A percentile compares a stretch with the other conserved stretches of the same genome.
Evolutionary conservation across 2,888 invertebrate species (phyloP).

Genomic region (Eumacrocentrus americanus): DNA sequence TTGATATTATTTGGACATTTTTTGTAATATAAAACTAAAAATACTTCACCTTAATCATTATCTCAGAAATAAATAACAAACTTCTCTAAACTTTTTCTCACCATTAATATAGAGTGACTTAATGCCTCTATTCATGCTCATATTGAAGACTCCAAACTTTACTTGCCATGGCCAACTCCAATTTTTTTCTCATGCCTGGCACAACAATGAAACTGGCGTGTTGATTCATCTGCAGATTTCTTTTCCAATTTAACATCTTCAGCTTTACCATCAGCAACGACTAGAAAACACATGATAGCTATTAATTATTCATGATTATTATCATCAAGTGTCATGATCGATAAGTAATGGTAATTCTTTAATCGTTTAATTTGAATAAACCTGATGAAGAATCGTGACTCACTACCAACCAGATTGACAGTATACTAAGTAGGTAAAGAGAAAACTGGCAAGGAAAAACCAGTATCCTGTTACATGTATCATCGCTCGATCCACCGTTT

Average conservation of each 20-base stretch:
- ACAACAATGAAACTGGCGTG: conserved; percentile 48
- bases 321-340: too few species aligned
- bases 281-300: conserved; percentile 15
- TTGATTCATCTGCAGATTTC: conserved; percentile 29
- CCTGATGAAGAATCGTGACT: conserved; percentile 7
- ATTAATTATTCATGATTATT: too few species aligned
- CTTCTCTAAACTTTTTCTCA: too few species aligned
- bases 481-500: conserved; percentile 6
- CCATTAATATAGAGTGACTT: too few species aligned
- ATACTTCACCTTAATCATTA: too few species aligned
- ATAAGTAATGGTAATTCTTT: too few species aligned
- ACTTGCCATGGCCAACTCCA: conserved; percentile 56
- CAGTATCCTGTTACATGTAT: conserved; percentile 12
- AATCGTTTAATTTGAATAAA: too few species aligned
- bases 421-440: conserved; percentile 7
- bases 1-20: too few species aligned
- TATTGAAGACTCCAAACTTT: too few species aligned
- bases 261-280: conserved; percentile 27
- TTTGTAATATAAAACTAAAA: too few species aligned
- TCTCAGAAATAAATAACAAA: too few species aligned
- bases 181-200: conserved; percentile 55
- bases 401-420: conserved; percentile 16
- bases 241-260: conserved; percentile 16
- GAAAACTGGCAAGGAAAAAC: conserved; percentile 11
- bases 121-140: too few species aligned